Conservation (phyloP, 2,113 vertebrate genomes). For the Chascanopsetta lugubris region DNA sequence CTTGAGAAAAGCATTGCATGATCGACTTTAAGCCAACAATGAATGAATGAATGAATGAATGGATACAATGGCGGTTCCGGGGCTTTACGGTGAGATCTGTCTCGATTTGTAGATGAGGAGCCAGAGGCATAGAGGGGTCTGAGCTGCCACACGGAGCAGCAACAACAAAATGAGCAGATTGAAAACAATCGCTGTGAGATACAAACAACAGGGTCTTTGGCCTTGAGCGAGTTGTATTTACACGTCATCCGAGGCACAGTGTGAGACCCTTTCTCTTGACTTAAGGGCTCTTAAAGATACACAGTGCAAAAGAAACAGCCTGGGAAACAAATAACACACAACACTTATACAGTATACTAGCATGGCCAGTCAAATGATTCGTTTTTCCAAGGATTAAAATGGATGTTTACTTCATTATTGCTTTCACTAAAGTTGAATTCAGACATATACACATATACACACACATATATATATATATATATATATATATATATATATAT, state of each 20-base stretch:
- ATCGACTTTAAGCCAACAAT: neutral
- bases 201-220: constrained; percentile 26
- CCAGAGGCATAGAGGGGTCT: constrained; percentile 15
- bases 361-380: too few relatives aligned
- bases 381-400: neutral
- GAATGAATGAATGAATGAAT: neutral
- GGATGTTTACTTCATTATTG: neutral
- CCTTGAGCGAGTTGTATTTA: constrained; percentile 34
- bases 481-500: too few relatives aligned
- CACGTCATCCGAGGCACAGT: constrained; percentile 26
- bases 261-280: constrained; percentile 21
- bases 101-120: constrained; percentile 34
- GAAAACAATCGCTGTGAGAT: constrained; percentile 40
- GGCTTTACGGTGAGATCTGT: constrained; percentile 8
- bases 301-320: neutral
- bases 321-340: neutral
- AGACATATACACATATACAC: neutral
- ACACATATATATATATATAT: too few relatives aligned
- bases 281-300: constrained; percentile 14
- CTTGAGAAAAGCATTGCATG: neutral
- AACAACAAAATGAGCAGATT: constrained; percentile 28
- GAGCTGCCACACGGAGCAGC: constrained; percentile 21
- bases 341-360: neutral
- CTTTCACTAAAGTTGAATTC: neutral
- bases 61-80: neutral